A percentile compares a stretch with the other conserved stretches of the same genome.
phyloP scores from a whole-genome alignment of 2,113 vertebrate species.

The Actenoides lindsayi region DNA sequence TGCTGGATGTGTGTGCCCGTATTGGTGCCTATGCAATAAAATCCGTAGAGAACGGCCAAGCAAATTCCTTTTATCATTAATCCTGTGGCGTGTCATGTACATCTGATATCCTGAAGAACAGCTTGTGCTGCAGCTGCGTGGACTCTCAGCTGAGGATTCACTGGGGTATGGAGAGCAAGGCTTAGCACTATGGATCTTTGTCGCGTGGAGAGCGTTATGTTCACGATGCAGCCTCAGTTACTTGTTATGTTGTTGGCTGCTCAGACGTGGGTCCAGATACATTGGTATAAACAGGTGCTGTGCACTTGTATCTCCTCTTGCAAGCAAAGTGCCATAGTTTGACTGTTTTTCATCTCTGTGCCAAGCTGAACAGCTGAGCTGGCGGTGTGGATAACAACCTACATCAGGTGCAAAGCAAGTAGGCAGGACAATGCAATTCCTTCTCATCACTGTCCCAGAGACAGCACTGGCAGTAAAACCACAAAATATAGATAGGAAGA shows the following conservation, averaged over 20 bases:
- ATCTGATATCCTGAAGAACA: neutral
- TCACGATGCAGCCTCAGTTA: neutral
- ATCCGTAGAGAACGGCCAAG: neutral
- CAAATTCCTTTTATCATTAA: neutral
- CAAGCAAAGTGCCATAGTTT: neutral
- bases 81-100: neutral
- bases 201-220: neutral
- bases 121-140: neutral
- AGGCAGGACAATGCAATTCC: neutral
- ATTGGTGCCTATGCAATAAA: neutral
- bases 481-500: neutral
- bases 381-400: neutral
- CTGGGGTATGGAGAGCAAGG: neutral
- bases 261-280: neutral
- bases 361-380: neutral
- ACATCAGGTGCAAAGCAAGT: neutral
- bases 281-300: neutral
- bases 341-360: neutral
- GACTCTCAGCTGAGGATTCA: neutral
- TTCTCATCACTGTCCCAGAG: neutral
- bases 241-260: neutral
- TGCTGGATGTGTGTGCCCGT: neutral
- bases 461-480: neutral
- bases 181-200: neutral
- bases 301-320: neutral